Evolutionary conservation across 23 tunicate genomes (phyloP).

Genomic region (Aplidium turbinatum): DNA sequence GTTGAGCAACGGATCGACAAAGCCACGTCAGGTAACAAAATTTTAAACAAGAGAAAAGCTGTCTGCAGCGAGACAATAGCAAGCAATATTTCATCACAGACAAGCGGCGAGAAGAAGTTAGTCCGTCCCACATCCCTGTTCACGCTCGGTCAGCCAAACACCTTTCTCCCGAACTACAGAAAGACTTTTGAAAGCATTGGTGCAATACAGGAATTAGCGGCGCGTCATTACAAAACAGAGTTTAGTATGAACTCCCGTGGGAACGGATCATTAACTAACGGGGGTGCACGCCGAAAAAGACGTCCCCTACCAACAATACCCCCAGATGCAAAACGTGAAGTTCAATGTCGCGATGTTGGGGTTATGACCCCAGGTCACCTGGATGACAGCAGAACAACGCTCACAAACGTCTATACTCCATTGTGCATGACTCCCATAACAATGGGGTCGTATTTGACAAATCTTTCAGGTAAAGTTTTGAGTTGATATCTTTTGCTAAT

Average conservation of each 20-base stretch:
- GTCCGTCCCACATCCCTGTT: constrained; percentile 41
- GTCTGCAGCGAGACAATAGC: too few species aligned
- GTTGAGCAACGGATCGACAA: too few species aligned
- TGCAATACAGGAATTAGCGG: constrained; percentile 1
- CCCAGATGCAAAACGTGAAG: background rate
- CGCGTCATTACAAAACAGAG: background rate
- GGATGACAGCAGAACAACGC: background rate
- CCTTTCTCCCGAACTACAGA: constrained; percentile 24
- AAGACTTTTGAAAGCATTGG: constrained; percentile 2
- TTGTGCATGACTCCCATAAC: constrained; percentile 9
- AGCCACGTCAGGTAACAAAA: too few species aligned
- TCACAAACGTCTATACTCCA: background rate
- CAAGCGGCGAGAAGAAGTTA: too few species aligned
- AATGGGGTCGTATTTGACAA: constrained; percentile 1
- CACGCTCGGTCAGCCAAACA: constrained; percentile 32
- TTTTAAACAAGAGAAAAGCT: too few species aligned
- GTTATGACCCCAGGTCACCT: constrained; percentile 48
- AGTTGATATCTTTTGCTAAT: background rate
- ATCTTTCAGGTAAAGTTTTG: constrained; percentile 29
- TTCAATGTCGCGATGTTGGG: constrained; percentile 43
- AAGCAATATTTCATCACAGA: too few species aligned
- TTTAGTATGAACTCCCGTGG: too few species aligned
- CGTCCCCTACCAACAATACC: constrained; percentile 47
- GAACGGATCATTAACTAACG: too few species aligned
- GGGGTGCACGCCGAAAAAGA: too few species aligned